Evolutionary conservation across 2,888 invertebrate species (phyloP).

Genomic region (Harpagoxenus sublaevis): DNA sequence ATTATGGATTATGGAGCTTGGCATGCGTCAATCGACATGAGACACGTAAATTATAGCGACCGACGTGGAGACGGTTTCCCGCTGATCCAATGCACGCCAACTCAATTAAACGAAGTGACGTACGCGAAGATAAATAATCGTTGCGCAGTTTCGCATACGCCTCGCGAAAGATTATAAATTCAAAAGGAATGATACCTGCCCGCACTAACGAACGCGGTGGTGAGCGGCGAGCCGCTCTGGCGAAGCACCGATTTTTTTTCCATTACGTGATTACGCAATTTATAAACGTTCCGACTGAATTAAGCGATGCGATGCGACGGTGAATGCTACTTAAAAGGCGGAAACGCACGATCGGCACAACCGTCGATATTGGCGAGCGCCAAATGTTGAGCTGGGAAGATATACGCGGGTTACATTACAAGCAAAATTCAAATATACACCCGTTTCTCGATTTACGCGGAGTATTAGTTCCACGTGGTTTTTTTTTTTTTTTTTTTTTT

Average conservation of each 20-base stretch:
- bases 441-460: no score
- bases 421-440: not conserved
- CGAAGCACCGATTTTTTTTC: conserved; percentile 65
- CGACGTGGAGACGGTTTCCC: conserved; percentile 50
- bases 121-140: conserved; percentile 70
- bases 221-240: conserved; percentile 11
- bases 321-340: not conserved
- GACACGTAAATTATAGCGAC: conserved; percentile 71
- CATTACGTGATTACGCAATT: conserved; percentile 57
- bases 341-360: not conserved
- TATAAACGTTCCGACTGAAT: conserved; percentile 34
- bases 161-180: conserved; percentile 71
- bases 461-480: no score
- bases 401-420: not conserved
- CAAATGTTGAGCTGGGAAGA: not conserved
- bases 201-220: conserved; percentile 61
- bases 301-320: conserved; percentile 21
- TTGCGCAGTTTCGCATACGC: conserved; percentile 15
- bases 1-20: conserved; percentile 74
- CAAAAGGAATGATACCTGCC: conserved; percentile 59
- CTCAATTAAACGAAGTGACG: conserved; percentile 73
- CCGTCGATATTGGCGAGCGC: not conserved
- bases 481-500: no score
- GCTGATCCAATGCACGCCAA: conserved; percentile 54
- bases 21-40: conserved; percentile 63